Percentiles rank a stretch among this genome's conserved stretches.
Evolutionary conservation across 2,113 vertebrate genomes (phyloP).

Genomic region (Sorex fumeus): DNA sequence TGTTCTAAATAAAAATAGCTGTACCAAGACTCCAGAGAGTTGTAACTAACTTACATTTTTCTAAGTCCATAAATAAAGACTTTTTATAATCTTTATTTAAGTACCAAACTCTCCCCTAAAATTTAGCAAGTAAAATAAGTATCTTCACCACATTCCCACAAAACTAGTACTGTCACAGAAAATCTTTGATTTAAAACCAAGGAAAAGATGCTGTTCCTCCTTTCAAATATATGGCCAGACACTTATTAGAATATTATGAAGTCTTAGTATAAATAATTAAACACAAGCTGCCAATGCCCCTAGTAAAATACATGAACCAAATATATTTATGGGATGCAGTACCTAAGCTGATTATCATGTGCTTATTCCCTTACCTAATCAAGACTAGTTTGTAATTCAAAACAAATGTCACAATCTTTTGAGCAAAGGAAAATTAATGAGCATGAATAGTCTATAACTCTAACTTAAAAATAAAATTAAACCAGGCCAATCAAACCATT

Average conservation of each 20-base stretch:
- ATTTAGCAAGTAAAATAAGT: conserved; percentile 52
- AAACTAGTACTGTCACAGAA: conserved; percentile 22
- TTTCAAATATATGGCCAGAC: conserved; percentile 67
- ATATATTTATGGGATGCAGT: conserved; percentile 76
- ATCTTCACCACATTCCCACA: conserved; percentile 29
- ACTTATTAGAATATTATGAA: conserved; percentile 66
- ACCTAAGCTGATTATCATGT: conserved; percentile 73
- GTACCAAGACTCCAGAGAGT: background rate
- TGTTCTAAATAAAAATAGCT: conserved; percentile 34
- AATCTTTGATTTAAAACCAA: conserved; percentile 69
- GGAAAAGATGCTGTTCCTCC: conserved; percentile 7
- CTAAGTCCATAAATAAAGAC: conserved; percentile 15
- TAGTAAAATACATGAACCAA: conserved; percentile 73
- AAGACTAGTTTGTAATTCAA: conserved; percentile 78
- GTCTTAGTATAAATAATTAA: conserved; percentile 78
- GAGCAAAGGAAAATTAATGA: conserved; percentile 68
- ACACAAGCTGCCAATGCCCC: conserved; percentile 31
- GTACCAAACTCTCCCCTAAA: background rate
- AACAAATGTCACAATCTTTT: conserved; percentile 75
- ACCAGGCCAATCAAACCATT: conserved; percentile 24
- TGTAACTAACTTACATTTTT: conserved; percentile 37
- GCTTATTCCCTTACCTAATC: conserved; percentile 73
- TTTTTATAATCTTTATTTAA: conserved; percentile 48
- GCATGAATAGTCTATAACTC: conserved; percentile 59
- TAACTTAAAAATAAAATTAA: conserved; percentile 47